A percentile compares a stretch with the other conserved stretches of the same genome.
These are phyloP conservation scores for Stenchaetothrips biformis DNA, from an alignment of 2,888 invertebrate species.

Conservation along the genomic window DNA sequence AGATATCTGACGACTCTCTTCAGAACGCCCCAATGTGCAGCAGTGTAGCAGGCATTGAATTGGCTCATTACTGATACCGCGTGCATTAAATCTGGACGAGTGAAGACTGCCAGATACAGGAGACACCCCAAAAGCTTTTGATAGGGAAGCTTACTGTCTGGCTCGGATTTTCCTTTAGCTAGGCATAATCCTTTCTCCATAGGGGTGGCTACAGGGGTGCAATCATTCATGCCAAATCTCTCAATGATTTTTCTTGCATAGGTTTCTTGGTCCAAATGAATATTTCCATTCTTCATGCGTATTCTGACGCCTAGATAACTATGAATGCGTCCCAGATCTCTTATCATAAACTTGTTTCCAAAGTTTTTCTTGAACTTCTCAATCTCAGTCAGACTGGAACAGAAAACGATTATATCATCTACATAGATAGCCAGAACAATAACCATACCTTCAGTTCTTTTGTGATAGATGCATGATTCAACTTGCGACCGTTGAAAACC, in stretches of 20 bases:
- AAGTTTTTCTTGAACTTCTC: neutral
- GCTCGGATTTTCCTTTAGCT: neutral
- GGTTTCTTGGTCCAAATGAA: constrained; percentile 34
- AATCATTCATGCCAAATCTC: neutral
- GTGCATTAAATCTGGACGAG: constrained; percentile 38
- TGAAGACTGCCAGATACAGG: constrained; percentile 35
- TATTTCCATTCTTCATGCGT: constrained; percentile 23
- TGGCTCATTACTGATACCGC: constrained; percentile 36
- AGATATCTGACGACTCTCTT: constrained; percentile 41
- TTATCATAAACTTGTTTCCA: constrained; percentile 27
- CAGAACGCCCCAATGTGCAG: constrained; percentile 40
- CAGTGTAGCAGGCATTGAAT: constrained; percentile 35
- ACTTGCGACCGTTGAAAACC: constrained; percentile 30
- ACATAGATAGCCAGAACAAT: constrained; percentile 33
- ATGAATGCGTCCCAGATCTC: constrained; percentile 31
- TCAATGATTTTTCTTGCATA: constrained; percentile 37
- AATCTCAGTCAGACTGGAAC: constrained; percentile 4
- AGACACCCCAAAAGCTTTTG: constrained; percentile 36
- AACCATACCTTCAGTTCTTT: constrained; percentile 7
- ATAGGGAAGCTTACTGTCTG: constrained; percentile 30
- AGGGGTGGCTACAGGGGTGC: constrained; percentile 16
- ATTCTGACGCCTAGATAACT: constrained; percentile 29
- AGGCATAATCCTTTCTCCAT: neutral
- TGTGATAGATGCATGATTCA: constrained; percentile 32
- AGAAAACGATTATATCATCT: constrained; percentile 34